These are phyloP conservation scores for Numenius phaeopus DNA, from an alignment of 2,797 vertebrate species.

Conservation along the genomic window DNA sequence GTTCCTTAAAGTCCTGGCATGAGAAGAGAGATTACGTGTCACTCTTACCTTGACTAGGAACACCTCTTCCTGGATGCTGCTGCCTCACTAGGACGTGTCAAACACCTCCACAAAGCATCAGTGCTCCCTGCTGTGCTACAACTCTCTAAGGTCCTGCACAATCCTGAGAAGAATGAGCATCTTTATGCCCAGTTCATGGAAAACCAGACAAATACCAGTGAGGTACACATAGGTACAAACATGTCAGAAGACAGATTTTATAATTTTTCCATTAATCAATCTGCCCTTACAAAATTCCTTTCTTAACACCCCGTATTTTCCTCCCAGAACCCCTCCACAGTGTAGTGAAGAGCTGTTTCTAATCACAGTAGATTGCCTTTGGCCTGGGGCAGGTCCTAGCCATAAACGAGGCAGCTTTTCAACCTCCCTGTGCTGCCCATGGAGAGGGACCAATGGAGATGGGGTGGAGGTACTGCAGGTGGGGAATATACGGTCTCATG, in stretches of 20 bases:
- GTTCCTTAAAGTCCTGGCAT: slow-evolving; percentile 89
- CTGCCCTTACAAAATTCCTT: not conserved
- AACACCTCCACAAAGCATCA: not conserved
- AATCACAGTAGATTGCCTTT: not conserved
- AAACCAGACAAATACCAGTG: not conserved
- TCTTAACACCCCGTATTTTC: not conserved
- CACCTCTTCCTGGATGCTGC: not conserved
- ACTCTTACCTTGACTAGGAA: not conserved
- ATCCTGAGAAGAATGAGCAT: not conserved
- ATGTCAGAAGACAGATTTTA: not conserved
- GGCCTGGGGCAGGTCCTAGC: not conserved
- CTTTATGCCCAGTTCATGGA: not conserved
- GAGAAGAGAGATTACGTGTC: not conserved
- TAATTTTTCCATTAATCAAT: not conserved
- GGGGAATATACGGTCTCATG: not conserved
- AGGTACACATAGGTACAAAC: not conserved
- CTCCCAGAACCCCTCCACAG: not conserved
- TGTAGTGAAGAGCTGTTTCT: not conserved
- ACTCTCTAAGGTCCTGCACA: not conserved
- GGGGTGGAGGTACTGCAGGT: not conserved
- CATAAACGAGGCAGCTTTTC: not conserved
- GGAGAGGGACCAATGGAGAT: not conserved
- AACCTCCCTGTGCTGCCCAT: not conserved
- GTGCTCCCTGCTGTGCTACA: not conserved
- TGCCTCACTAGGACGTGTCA: not conserved